A percentile compares a stretch with the other conserved stretches of the same genome.
These are phyloP conservation scores for Tipula confusa DNA, from an alignment of 2,888 invertebrate genomes.

Conservation along the genomic window DNA sequence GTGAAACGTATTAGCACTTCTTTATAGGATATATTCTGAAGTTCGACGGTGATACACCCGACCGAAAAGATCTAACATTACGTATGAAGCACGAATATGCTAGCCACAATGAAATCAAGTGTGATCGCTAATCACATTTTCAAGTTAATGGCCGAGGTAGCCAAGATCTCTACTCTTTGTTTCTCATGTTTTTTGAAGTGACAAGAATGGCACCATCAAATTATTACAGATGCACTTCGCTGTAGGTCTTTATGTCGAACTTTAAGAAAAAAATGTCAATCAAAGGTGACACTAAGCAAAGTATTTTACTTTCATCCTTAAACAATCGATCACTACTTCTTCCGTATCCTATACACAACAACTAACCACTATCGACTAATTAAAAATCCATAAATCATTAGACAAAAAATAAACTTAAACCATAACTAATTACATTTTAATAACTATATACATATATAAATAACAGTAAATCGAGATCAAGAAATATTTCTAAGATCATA, in stretches of 20 bases:
- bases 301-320: neutral
- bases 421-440: slow-evolving; percentile 20
- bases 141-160: too few relatives aligned
- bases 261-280: neutral
- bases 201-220: too few relatives aligned
- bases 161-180: too few relatives aligned
- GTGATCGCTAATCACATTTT: too few relatives aligned
- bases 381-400: slow-evolving; percentile 20
- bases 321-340: neutral
- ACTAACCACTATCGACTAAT: neutral
- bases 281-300: neutral
- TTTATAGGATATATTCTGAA: too few relatives aligned
- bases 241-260: neutral
- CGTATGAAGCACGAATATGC: too few relatives aligned
- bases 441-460: neutral
- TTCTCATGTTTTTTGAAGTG: too few relatives aligned
- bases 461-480: neutral
- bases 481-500: slow-evolving; percentile 7
- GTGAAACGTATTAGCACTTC: too few relatives aligned
- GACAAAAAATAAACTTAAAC: neutral
- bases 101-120: too few relatives aligned
- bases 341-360: neutral
- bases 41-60: too few relatives aligned
- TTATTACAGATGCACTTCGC: neutral
- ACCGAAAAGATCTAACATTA: too few relatives aligned